These are phyloP conservation scores for Eriosoma lanigerum DNA, from an alignment of 1,140 invertebrate genomes.

Conservation along the genomic window DNA sequence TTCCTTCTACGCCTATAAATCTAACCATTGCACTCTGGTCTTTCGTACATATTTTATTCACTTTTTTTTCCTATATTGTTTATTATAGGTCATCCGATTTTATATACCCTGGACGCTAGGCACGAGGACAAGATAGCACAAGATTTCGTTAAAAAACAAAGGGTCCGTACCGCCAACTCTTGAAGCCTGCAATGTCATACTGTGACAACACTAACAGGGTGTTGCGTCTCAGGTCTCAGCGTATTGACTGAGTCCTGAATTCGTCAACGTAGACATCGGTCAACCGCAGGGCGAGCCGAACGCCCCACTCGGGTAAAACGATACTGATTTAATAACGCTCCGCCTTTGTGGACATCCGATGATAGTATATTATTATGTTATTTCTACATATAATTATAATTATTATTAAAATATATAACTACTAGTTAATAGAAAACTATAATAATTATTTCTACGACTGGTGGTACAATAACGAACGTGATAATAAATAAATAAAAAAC, in stretches of 20 bases:
- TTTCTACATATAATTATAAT: slow-evolving; percentile 2
- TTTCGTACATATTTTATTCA: neutral
- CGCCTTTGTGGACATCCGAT: neutral
- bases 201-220: slow-evolving; percentile 28
- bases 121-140: slow-evolving; percentile 80
- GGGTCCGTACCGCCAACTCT: slow-evolving; percentile 64
- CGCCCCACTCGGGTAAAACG: too few species aligned
- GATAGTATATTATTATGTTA: neutral
- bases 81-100: slow-evolving; percentile 72
- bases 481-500: neutral
- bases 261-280: neutral
- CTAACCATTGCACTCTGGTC: too few species aligned
- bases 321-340: too few species aligned
- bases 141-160: slow-evolving; percentile 88
- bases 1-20: too few species aligned
- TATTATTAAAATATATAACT: neutral
- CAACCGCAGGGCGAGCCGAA: neutral
- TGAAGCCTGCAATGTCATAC: slow-evolving; percentile 38
- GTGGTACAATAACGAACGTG: neutral
- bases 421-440: neutral
- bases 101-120: slow-evolving; percentile 81
- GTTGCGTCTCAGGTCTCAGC: slow-evolving; percentile 18
- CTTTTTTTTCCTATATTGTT: neutral
- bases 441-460: neutral
- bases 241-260: neutral